Evolutionary conservation across 2,888 invertebrate genomes (phyloP), one percentile per base, ranked within the genome.

Genomic region (Drosophila niveifrons): DNA sequence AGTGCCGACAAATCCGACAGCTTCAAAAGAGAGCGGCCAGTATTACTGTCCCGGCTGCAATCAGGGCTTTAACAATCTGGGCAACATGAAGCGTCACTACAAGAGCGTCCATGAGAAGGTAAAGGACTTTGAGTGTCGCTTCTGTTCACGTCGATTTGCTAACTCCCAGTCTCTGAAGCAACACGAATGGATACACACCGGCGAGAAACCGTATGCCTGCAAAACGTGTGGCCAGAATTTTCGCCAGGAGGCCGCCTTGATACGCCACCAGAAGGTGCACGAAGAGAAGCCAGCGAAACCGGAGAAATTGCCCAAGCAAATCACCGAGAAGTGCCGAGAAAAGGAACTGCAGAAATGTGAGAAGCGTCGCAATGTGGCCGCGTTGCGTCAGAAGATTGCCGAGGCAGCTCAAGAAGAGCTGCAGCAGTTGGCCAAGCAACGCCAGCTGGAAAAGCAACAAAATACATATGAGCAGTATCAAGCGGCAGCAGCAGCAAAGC

Each of bases 171-270:
- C 92, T 0, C 73, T 91, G 0, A 92, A 92, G 57, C 92, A 92
- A 63, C 92, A 92, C 57, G 91, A 91, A 68, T 92, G 92, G 92
- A 92, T 91, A 2, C 92, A 92, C 39, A 92, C 92, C 0, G 92
- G 92, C 0, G 92, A 92, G 52, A 92, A 91, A 39, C 92, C 92
- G 0, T 90, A 92, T 59, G 90, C 73, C 28, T 92, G 92, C 55
- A 75, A 78, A 2, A 77, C 75, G 4, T 92, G 92, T 41, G 87
- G 83, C 15, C 91, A 88, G 6, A 82, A 89, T 15, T 92, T 92
- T 57, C 91, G 92, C 1, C 92, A 92, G 66, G 85, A 87, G 31
- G 90, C 91, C 2, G 91, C 92, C 0, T 66, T 92, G 1, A 90
- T 91, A 29, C 90, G 91, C 1, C 92, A 92, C 61, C 90, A 91